Base-by-base conservation (phyloP, 2,797 vertebrate species). In the Trichosurus vulpecula region DNA sequence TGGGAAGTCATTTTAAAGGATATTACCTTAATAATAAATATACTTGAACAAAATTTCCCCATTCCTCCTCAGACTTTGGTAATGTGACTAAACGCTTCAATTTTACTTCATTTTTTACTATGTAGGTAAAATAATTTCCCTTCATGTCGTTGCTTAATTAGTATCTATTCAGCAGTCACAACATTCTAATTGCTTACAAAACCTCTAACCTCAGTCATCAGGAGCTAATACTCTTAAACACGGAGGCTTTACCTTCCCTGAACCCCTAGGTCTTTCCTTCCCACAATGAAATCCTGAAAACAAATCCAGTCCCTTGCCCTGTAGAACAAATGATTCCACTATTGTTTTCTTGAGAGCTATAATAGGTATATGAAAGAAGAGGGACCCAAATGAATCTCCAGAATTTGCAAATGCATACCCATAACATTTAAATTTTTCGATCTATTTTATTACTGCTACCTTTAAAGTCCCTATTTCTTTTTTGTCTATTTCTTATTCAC, bases 1-100 rank as follows among this genome's bases (percentile, higher is more conserved):
- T 53, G 14, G 91, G 95, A 93, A 58, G 52, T 91, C 90, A 53
- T 91, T 95, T 95, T 92, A 94, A 95, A 74, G 54, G 57, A 92
- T 5, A 41, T 0, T 55, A 52, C 35, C 29, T 97, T 92, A 91
- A 66, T 87, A 94, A 51, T 52, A 94, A 93, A 35, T 52, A 53
- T 14, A 56, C 81, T 91, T 90, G 94, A 90, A 90, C 52, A 6
- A 10, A 74, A 66, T 58, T 89, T 87, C 81, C 90, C 54, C 14
- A 35, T 95, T 95, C 56, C 93, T 41, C 87, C 94, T 74, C 54
- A 95, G 90, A 91, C 22, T 0, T 81, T 31, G 6, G 13, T 55
- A 51, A 31, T 89, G 1, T 93, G 87, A 91, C 3, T 52, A 13
- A 58, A 91, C 30, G 25, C 90, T 12, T 52, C 89, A 14, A 92